Conservation (phyloP, 2,113 vertebrate genomes). For the Butorides virescens region DNA sequence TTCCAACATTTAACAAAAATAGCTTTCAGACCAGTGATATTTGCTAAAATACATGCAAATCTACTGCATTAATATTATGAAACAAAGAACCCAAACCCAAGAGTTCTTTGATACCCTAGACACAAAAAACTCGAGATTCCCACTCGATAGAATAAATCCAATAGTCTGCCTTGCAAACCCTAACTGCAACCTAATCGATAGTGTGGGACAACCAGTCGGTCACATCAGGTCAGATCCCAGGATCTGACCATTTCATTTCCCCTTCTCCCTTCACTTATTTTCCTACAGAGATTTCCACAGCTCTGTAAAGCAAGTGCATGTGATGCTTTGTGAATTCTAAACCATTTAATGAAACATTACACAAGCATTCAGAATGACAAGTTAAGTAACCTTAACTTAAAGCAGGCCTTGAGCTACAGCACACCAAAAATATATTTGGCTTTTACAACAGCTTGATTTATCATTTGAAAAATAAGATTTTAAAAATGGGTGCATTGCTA, state of each 20-base stretch:
- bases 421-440: not conserved
- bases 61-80: constrained; percentile 38
- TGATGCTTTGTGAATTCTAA: not conserved
- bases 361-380: constrained; percentile 43
- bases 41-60: constrained; percentile 40
- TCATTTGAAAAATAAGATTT: constrained; percentile 8
- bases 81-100: constrained; percentile 19
- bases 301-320: not conserved
- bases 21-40: constrained; percentile 50
- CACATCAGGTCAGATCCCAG: not conserved
- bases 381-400: constrained; percentile 50
- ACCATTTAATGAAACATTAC: constrained; percentile 15
- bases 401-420: constrained; percentile 6
- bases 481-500: not conserved
- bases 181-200: not conserved
- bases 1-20: constrained; percentile 37
- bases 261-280: not conserved
- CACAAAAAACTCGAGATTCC: not conserved
- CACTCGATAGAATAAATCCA: not conserved
- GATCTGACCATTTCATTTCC: not conserved
- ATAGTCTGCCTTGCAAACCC: not conserved
- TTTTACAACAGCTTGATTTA: not conserved
- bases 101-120: not conserved
- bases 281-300: not conserved
- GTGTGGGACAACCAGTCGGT: accelerated